These are phyloP conservation scores for Botia almorhae DNA, from an alignment of 2,797 vertebrate species.

Conservation along the genomic window DNA sequence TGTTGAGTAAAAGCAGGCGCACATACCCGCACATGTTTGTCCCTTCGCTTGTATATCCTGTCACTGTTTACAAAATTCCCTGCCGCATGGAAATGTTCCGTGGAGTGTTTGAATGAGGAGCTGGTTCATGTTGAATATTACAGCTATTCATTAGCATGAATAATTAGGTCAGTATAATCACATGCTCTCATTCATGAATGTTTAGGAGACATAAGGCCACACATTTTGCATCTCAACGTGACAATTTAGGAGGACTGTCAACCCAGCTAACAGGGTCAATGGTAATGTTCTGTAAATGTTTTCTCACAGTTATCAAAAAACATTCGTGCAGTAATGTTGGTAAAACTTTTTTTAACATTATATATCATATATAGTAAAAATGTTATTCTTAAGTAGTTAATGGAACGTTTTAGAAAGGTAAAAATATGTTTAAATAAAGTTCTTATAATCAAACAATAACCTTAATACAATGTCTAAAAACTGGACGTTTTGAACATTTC, in stretches of 20 bases:
- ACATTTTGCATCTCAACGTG: neutral
- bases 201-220: neutral
- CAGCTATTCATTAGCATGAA: constrained; percentile 45
- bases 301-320: too few species aligned
- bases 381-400: too few species aligned
- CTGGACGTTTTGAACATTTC: too few species aligned
- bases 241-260: neutral
- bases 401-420: too few species aligned
- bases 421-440: too few species aligned
- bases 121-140: constrained; percentile 34
- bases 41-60: constrained; percentile 1
- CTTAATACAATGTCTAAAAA: too few species aligned
- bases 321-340: too few species aligned
- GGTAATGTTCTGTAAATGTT: too few species aligned
- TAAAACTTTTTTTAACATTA: too few species aligned
- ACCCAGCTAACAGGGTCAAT: neutral
- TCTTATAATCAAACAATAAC: too few species aligned
- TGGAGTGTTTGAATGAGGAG: constrained; percentile 24
- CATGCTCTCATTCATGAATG: neutral
- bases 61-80: constrained; percentile 33
- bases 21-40: constrained; percentile 25
- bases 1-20: constrained; percentile 20
- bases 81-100: neutral
- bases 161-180: constrained; percentile 40
- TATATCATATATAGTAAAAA: too few species aligned